Conservation (phyloP, 2,888 invertebrate species). For the Hypomecis atomaria region DNA sequence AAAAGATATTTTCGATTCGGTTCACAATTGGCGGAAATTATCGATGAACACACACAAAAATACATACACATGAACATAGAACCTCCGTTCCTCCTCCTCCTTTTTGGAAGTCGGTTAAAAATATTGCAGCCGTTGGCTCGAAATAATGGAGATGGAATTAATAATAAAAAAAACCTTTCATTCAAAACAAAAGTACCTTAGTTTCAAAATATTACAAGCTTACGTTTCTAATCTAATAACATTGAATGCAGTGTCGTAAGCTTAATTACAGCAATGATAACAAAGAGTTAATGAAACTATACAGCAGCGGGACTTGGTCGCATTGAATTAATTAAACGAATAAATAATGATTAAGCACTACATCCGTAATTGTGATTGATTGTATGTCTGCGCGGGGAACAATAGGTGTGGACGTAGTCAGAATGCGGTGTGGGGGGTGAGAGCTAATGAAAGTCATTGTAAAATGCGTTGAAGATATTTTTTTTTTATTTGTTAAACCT, state of each 20-base stretch:
- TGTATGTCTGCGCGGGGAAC: constrained; percentile 50
- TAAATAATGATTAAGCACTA: constrained; percentile 75
- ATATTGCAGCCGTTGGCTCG: too few relatives aligned
- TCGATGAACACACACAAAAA: too few relatives aligned
- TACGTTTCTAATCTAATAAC: constrained; percentile 9
- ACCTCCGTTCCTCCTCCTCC: too few relatives aligned
- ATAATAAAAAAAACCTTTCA: too few relatives aligned
- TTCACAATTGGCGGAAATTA: too few relatives aligned
- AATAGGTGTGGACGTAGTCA: constrained; percentile 42
- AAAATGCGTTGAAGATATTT: not conserved
- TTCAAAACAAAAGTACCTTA: too few relatives aligned
- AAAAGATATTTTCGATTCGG: too few relatives aligned
- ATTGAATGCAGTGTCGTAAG: constrained; percentile 18
- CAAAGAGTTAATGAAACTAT: constrained; percentile 38
- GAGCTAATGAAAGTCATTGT: not conserved
- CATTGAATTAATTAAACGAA: constrained; percentile 75
- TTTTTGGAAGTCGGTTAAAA: too few relatives aligned
- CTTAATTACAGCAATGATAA: constrained; percentile 40
- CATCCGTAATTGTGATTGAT: constrained; percentile 82
- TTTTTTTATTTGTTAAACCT: too few relatives aligned
- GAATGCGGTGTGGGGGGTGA: constrained; percentile 13
- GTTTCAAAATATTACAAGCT: not conserved
- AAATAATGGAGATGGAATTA: too few relatives aligned
- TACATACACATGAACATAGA: too few relatives aligned
- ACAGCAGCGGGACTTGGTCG: constrained; percentile 65